Evolutionary conservation across 1,140 invertebrate species (phyloP), one percentile per base, ranked within the genome.

Genomic region (Heliothis virescens): DNA sequence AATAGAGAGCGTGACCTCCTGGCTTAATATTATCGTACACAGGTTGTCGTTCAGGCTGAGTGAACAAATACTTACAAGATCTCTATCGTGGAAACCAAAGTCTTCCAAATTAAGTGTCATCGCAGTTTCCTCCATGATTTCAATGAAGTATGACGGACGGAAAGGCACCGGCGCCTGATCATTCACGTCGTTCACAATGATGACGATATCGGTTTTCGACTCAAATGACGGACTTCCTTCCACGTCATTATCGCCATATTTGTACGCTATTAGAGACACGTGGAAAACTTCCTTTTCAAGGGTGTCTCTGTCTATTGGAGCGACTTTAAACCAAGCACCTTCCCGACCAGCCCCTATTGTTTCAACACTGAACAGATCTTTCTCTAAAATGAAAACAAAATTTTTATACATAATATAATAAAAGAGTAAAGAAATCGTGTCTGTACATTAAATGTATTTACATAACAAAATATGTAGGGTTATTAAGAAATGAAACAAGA

Each of bases 101-200:
- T 89, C 75, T 62, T 86, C 85, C 76, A 95, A 95, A 63, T 92
- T 83, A 0, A 96, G 69, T 0, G 94, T 94, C 79, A 92, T 81
- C 41, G 94, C 91, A 10, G 88, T 95, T 80, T 95, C 94, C 83
- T 95, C 95, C 47, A 88, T 74, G 9, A 95, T 95, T 1, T 83
- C 67, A 16, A 95, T 89, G 0, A 48, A 18, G 69, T 95, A 94
- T 11, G 85, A 85, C 3, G 89, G 57, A 0, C 90, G 83, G 7
- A 89, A 71, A 1, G 95, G 92, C 82, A 86, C 82, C 0, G 96
- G 96, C n/a, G 55, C 80, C 83, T 96, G 92, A 82, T 96, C 95
- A 79, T 96, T 96, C 1, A 96, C 85, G 81, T 96, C 96, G 48
- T 95, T 91, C 18, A 96, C 90, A 21, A 95, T 95, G 48, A 96